Percentiles rank a stretch among this genome's conserved stretches.
Conservation (phyloP, 1,140 invertebrate species). For the Drosophila orena region DNA sequence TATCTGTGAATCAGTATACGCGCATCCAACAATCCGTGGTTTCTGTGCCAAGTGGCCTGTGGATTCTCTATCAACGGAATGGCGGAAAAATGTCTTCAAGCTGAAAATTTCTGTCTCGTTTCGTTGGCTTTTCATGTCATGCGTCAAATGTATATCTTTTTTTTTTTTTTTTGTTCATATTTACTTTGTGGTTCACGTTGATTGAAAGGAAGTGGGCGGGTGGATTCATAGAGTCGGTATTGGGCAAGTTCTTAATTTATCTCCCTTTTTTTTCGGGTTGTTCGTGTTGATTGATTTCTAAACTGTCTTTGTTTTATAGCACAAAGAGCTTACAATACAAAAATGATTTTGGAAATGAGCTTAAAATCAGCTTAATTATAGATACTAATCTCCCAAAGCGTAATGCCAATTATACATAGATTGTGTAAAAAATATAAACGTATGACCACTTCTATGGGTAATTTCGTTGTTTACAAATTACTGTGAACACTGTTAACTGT, state of each 20-base stretch:
- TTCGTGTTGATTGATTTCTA: background rate
- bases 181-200: conserved; percentile 9
- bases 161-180: background rate
- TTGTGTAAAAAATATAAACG: background rate
- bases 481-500: background rate
- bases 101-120: conserved; percentile 59
- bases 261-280: background rate
- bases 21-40: conserved; percentile 20
- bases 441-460: background rate
- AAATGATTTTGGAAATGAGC: no score
- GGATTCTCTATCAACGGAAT: conserved; percentile 28
- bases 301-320: no score
- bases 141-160: conserved; percentile 19
- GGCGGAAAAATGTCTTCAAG: conserved; percentile 50
- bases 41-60: conserved; percentile 41
- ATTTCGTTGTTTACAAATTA: background rate
- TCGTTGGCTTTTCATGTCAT: conserved; percentile 52
- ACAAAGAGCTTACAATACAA: no score
- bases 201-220: conserved; percentile 8
- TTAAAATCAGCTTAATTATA: no score
- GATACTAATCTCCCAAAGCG: no score
- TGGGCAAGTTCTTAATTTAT: background rate
- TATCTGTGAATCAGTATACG: conserved; percentile 15
- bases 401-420: no score
- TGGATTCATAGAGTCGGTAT: conserved; percentile 1